Conservation (phyloP, 1,140 invertebrate genomes). For the Thrips palmi region DNA sequence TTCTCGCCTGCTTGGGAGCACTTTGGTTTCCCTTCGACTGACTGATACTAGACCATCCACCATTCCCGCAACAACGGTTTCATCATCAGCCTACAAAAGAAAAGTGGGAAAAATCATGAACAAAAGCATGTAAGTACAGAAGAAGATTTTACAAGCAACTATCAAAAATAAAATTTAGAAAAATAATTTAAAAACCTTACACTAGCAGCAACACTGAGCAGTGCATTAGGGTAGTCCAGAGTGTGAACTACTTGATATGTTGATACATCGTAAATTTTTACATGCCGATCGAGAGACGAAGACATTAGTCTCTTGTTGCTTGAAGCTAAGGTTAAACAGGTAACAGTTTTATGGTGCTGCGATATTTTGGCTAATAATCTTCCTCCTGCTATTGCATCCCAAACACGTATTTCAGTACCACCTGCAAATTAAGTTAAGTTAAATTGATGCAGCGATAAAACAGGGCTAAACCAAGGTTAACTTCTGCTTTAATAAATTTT, state of each 20-base stretch:
- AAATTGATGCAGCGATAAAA: too few species aligned
- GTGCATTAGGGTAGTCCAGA: constrained; percentile 74
- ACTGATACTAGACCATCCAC: constrained; percentile 82
- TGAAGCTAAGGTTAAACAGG: constrained; percentile 56
- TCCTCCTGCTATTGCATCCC: constrained; percentile 78
- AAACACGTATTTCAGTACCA: constrained; percentile 80
- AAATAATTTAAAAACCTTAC: constrained; percentile 27
- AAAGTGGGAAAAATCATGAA: not conserved
- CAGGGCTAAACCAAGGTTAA: too few species aligned
- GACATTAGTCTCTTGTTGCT: constrained; percentile 69
- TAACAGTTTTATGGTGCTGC: constrained; percentile 88
- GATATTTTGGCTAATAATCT: constrained; percentile 59
- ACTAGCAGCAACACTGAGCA: constrained; percentile 67
- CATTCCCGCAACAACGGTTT: constrained; percentile 75
- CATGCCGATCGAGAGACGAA: constrained; percentile 78
- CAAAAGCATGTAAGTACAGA: not conserved
- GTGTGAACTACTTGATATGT: constrained; percentile 77
- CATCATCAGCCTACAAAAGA: constrained; percentile 51
- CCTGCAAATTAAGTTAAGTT: constrained; percentile 27
- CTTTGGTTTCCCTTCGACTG: constrained; percentile 44
- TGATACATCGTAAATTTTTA: constrained; percentile 82
- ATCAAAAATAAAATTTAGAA: not conserved
- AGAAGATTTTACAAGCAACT: not conserved
- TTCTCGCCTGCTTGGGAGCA: constrained; percentile 12
- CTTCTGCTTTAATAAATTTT: not conserved